A percentile compares a stretch with the other conserved stretches of the same genome.
Conservation (phyloP, 2,888 invertebrate species). For the Leptinotarsa haldemani region DNA sequence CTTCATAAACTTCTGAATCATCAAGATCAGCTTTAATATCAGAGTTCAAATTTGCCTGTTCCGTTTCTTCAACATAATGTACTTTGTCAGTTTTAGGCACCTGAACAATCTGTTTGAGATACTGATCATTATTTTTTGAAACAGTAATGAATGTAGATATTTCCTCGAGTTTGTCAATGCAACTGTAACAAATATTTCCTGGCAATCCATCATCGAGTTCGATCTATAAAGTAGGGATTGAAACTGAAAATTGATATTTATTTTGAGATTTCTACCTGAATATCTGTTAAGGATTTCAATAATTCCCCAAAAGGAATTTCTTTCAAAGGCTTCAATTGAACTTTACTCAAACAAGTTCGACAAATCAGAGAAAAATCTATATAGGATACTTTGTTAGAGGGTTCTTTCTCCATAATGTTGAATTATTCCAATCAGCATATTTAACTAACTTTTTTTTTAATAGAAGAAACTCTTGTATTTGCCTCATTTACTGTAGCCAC, state of each 20-base stretch:
- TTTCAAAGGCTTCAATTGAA: slow-evolving; percentile 8
- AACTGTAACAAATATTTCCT: slow-evolving; percentile 40
- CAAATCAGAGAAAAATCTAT: slow-evolving; percentile 19
- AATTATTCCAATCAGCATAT: neutral
- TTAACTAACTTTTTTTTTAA: no score
- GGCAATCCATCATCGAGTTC: slow-evolving; percentile 40
- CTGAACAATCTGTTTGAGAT: slow-evolving; percentile 32
- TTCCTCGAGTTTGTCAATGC: slow-evolving; percentile 33
- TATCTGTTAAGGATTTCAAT: slow-evolving; percentile 18
- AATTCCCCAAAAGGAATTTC: neutral
- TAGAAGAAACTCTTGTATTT: no score
- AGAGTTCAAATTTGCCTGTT: neutral
- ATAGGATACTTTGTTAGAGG: neutral
- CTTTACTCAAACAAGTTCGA: slow-evolving; percentile 19
- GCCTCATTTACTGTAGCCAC: no score
- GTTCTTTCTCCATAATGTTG: slow-evolving; percentile 6
- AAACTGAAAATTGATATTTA: neutral
- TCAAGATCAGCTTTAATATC: slow-evolving; percentile 11
- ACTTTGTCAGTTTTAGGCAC: slow-evolving; percentile 17
- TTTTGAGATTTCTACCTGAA: slow-evolving; percentile 8
- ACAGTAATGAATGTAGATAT: slow-evolving; percentile 36
- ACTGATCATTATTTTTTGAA: slow-evolving; percentile 38
- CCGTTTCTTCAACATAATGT: neutral
- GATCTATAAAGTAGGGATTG: slow-evolving; percentile 33
- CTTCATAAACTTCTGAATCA: neutral